phyloP scores from a whole-genome alignment of 2,113 vertebrate genomes.

The Toxostoma redivivum region DNA sequence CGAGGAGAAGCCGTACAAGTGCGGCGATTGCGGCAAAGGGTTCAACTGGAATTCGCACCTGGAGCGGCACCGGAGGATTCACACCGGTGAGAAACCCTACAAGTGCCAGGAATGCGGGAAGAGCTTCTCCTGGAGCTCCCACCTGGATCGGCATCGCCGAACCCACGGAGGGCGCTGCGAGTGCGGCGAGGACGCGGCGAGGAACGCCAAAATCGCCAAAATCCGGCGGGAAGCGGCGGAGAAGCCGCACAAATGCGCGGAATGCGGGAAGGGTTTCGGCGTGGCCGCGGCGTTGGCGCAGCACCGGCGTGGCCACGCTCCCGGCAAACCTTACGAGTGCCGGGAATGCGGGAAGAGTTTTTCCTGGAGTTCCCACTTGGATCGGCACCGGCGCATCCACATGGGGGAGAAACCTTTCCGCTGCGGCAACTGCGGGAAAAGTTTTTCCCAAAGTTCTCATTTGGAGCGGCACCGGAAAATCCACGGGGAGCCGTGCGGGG shows the following conservation, averaged over 20 bases:
- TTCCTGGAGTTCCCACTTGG: neutral
- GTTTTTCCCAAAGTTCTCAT: slow-evolving; percentile 26
- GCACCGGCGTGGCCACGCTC: neutral
- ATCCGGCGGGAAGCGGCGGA: fast-evolving
- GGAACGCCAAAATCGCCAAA: fast-evolving
- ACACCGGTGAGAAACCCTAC: slow-evolving; percentile 33
- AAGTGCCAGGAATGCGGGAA: slow-evolving; percentile 53
- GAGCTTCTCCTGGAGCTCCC: slow-evolving; percentile 84
- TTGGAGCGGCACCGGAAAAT: neutral
- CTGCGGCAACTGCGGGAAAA: neutral
- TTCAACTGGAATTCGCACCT: neutral
- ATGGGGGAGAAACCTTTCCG: neutral
- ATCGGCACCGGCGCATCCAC: neutral
- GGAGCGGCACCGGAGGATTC: slow-evolving; percentile 58
- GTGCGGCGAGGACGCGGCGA: neutral
- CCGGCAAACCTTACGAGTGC: neutral
- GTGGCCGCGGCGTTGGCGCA: too few relatives aligned
- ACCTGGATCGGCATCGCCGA: slow-evolving; percentile 49
- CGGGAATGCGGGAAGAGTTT: neutral
- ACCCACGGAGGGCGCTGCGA: neutral
- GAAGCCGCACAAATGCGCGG: neutral
- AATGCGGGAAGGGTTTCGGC: too few relatives aligned
- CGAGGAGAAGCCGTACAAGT: neutral
- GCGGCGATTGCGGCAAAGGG: neutral
- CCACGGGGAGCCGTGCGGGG: neutral